These are phyloP conservation scores for Pterostichus madidus DNA, from an alignment of 2,888 invertebrate genomes.

Conservation along the genomic window DNA sequence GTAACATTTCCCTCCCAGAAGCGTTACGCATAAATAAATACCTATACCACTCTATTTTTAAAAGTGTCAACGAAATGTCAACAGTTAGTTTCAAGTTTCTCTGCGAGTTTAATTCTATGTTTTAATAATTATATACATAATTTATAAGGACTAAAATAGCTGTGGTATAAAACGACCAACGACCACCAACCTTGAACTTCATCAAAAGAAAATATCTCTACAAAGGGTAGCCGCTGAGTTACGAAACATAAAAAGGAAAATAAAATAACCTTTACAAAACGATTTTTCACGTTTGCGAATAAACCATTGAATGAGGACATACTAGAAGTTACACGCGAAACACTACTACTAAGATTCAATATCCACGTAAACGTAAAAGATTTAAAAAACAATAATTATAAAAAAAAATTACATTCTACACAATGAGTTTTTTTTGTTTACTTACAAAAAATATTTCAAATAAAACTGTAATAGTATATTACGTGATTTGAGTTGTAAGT, in stretches of 20 bases:
- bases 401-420: no score
- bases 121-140: slow-evolving; percentile 4
- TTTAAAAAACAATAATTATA: no score
- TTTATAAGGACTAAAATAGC: slow-evolving; percentile 4
- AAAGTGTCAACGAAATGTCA: slow-evolving; percentile 32
- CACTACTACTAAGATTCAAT: no score
- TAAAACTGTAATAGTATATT: no score
- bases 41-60: slow-evolving; percentile 33
- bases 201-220: slow-evolving; percentile 11
- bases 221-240: neutral
- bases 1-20: neutral
- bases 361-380: no score
- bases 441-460: no score
- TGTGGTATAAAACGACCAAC: neutral
- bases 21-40: slow-evolving; percentile 36
- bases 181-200: neutral
- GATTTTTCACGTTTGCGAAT: neutral
- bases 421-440: no score
- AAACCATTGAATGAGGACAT: neutral
- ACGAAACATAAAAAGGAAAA: neutral
- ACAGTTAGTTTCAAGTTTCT: neutral
- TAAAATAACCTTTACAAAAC: neutral
- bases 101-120: no score
- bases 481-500: no score
- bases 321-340: no score